phyloP scores from a whole-genome alignment of 2,888 invertebrate species.

The Metallyticus violacea region DNA sequence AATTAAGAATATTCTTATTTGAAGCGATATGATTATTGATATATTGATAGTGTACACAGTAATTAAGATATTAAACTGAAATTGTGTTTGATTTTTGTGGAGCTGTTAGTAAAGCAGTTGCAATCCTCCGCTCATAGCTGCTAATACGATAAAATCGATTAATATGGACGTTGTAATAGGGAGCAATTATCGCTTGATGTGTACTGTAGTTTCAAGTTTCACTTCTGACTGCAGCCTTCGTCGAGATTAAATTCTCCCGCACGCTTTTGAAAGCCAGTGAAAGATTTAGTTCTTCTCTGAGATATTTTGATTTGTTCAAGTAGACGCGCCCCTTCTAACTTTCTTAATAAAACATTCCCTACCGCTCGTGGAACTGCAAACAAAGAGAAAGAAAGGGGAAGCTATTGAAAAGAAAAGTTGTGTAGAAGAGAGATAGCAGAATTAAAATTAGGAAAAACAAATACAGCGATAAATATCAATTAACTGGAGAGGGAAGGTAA shows the following conservation, averaged over 20 bases:
- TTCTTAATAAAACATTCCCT: background rate
- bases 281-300: background rate
- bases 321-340: background rate
- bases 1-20: too few species aligned
- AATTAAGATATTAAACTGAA: background rate
- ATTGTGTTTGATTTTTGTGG: background rate
- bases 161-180: background rate
- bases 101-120: background rate
- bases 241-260: background rate
- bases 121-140: background rate
- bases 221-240: background rate
- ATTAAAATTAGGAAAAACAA: background rate
- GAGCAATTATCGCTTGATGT: background rate
- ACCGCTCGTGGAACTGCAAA: background rate
- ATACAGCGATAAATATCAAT: background rate
- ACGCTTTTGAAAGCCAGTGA: background rate
- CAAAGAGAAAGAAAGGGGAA: background rate
- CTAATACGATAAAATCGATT: background rate
- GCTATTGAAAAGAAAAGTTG: background rate
- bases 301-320: background rate
- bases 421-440: background rate
- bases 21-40: background rate
- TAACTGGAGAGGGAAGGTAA: background rate
- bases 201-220: background rate
- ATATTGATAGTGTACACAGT: background rate